phyloP scores from a whole-genome alignment of 2,113 vertebrate species.

The Sebastes schlegelii region DNA sequence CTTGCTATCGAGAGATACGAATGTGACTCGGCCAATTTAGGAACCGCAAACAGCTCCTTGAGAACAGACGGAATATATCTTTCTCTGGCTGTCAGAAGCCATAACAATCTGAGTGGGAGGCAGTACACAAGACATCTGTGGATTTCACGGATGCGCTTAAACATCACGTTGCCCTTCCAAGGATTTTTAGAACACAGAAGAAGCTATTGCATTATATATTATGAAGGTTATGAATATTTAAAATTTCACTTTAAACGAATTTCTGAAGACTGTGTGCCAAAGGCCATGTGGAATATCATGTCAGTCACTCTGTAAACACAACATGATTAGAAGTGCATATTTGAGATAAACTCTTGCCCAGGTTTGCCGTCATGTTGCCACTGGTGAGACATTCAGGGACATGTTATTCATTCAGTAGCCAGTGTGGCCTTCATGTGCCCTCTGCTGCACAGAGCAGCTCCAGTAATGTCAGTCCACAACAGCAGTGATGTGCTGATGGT shows the following conservation, averaged over 20 bases:
- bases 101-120: conserved; percentile 56
- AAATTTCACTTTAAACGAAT: conserved; percentile 45
- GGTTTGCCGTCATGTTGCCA: conserved; percentile 21
- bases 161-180: conserved; percentile 30
- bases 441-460: conserved; percentile 38
- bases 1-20: conserved; percentile 52
- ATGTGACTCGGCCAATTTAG: conserved; percentile 57
- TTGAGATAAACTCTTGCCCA: conserved; percentile 1
- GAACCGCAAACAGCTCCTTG: conserved; percentile 47
- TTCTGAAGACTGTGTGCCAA: conserved; percentile 14
- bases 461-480: conserved; percentile 35
- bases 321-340: conserved; percentile 38
- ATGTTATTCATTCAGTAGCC: conserved; percentile 58
- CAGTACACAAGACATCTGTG: conserved; percentile 45
- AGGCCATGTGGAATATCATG: conserved; percentile 26
- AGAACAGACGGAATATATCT: conserved; percentile 56
- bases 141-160: conserved; percentile 50
- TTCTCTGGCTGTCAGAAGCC: conserved; percentile 59
- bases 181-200: conserved; percentile 36
- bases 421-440: conserved; percentile 58
- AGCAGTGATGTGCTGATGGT: conserved; percentile 51
- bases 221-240: conserved; percentile 24
- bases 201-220: conserved; percentile 49
- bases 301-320: conserved; percentile 36
- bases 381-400: conserved; percentile 53